Evolutionary conservation across 2,888 invertebrate genomes (phyloP).

Genomic region (Pelosia muscerda): DNA sequence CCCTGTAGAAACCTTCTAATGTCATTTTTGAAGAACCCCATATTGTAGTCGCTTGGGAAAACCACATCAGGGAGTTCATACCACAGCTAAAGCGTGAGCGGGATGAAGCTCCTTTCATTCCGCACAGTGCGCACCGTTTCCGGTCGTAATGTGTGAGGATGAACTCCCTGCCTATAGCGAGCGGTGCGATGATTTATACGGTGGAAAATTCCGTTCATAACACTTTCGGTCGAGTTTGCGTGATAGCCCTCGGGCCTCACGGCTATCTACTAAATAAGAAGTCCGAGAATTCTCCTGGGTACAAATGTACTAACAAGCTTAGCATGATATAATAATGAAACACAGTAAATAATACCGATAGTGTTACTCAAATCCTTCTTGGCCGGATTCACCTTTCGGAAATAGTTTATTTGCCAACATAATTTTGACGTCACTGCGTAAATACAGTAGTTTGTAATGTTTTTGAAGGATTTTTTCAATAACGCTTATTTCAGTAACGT

Average conservation of each 20-base stretch:
- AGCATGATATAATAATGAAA: slow-evolving; percentile 59
- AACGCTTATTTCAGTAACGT: neutral
- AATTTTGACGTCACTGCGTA: neutral
- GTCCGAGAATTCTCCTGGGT: slow-evolving; percentile 54
- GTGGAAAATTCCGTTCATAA: slow-evolving; percentile 61
- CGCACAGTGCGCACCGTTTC: too few relatives aligned
- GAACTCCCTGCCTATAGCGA: too few relatives aligned
- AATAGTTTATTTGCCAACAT: slow-evolving; percentile 28
- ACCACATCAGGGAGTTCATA: too few relatives aligned
- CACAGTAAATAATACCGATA: slow-evolving; percentile 48
- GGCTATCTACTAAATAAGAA: slow-evolving; percentile 56
- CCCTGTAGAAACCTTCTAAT: too few relatives aligned
- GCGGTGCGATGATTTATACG: slow-evolving; percentile 65
- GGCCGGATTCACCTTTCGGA: slow-evolving; percentile 10
- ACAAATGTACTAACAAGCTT: slow-evolving; percentile 41
- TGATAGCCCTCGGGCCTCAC: slow-evolving; percentile 42
- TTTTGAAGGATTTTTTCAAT: too few relatives aligned
- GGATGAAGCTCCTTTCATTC: too few relatives aligned
- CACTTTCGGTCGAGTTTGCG: slow-evolving; percentile 40
- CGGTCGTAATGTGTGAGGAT: too few relatives aligned
- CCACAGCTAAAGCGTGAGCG: too few relatives aligned
- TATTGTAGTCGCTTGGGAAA: too few relatives aligned
- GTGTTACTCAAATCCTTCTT: slow-evolving; percentile 10
- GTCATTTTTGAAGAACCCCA: too few relatives aligned
- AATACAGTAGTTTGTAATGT: too few relatives aligned